These are phyloP conservation scores for Sweltsa coloradensis DNA, from an alignment of 1,140 invertebrate species.

Conservation along the genomic window DNA sequence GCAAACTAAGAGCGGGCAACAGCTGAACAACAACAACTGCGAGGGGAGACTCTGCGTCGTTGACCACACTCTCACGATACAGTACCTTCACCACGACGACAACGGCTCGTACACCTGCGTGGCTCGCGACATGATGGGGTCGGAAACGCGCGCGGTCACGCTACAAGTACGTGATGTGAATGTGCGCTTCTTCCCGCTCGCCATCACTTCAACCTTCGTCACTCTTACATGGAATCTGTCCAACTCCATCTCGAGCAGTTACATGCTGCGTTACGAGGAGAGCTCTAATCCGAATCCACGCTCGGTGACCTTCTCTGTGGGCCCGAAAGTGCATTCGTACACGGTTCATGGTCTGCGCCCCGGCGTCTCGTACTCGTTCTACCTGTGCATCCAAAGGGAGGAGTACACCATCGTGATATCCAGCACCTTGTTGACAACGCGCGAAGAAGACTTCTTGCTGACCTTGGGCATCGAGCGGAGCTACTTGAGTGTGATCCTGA, in stretches of 20 bases:
- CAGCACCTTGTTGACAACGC: slow-evolving; percentile 14
- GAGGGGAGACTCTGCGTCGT: slow-evolving; percentile 4
- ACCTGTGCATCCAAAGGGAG: slow-evolving; percentile 14
- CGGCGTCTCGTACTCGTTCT: slow-evolving; percentile 14
- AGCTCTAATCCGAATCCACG: not conserved
- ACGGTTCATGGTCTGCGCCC: slow-evolving; percentile 19
- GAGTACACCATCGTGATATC: slow-evolving; percentile 15
- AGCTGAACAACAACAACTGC: slow-evolving; percentile 10
- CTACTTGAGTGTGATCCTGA: slow-evolving; percentile 11
- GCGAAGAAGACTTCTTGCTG: slow-evolving; percentile 15
- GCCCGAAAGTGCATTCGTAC: slow-evolving; percentile 18
- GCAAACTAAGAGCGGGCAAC: slow-evolving; percentile 2
- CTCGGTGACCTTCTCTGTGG: slow-evolving; percentile 13
- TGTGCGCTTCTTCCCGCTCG: slow-evolving; percentile 15
- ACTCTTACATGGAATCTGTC: slow-evolving; percentile 20
- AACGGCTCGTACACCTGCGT: slow-evolving; percentile 9
- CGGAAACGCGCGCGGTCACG: slow-evolving; percentile 2
- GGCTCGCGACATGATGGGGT: slow-evolving; percentile 3
- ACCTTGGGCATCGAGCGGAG: slow-evolving; percentile 16
- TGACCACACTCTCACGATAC: slow-evolving; percentile 11
- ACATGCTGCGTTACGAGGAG: slow-evolving; percentile 16
- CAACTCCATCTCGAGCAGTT: slow-evolving; percentile 12
- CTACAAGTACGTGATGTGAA: slow-evolving; percentile 12
- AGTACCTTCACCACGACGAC: slow-evolving; percentile 13
- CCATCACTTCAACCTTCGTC: slow-evolving; percentile 18